Evolutionary conservation across 2,888 invertebrate species (phyloP), one percentile per base, ranked within the genome.

Genomic region (Tiliacea citrago): DNA sequence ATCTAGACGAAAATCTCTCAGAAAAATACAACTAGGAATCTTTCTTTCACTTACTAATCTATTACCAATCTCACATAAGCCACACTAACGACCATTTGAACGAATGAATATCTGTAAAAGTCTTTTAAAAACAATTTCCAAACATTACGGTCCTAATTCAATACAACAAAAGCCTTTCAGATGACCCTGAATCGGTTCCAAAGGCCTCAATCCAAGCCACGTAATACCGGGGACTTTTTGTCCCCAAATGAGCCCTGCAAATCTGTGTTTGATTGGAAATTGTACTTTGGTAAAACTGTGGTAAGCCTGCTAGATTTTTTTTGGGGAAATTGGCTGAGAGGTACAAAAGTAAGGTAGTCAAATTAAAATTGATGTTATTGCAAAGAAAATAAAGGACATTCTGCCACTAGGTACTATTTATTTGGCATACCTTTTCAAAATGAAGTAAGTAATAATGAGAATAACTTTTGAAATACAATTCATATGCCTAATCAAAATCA

Each of bases 181-280:
- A n/a, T 76, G 67, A 75, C 72, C 78, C 72, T 67, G 60, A 66
- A 65, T 60, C 18, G 47, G 13, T 66, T 45, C 2, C 42, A 39
- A 45, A 65, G 65, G 63, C 29, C 29, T 45, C 55, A 67, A 49
- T 47, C 10, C 68, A 63, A 63, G 58, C 70, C 55, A 29, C 24
- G 21, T 68, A 68, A 73, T 68, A 55, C 61, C 12, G 47, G 71
- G 45, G 53, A 47, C 13, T 69, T 66, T 70, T 84, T 77, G 70
- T 76, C 57, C 68, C 57, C 6, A 68, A 85, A 85, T 81, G 84
- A 81, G 57, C 71, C 69, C 57, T 39, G 78, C 61, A 85, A 85
- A 85, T 74, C 82, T 74, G 58, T 63, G 39, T 82, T 84, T 84
- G 85, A 83, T 85, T 77, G 73, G 39, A 76, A 57, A 63, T 60